These are phyloP conservation scores for Ictalurus punctatus DNA, from an alignment of 2,113 vertebrate species.

Conservation along the genomic window DNA sequence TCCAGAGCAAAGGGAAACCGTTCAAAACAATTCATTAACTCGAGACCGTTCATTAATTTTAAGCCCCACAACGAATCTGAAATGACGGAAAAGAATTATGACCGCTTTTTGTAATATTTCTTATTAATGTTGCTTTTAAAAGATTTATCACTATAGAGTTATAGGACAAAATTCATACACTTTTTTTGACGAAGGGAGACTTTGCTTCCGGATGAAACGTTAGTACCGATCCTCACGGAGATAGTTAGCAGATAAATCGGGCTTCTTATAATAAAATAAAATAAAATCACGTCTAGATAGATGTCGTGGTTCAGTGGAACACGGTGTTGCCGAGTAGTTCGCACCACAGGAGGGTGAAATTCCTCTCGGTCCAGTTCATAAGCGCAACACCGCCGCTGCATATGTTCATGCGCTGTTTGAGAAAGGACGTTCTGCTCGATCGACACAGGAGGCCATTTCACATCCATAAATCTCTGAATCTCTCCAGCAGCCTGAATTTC, in stretches of 20 bases:
- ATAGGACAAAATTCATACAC: neutral
- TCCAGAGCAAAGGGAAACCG: neutral
- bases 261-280: neutral
- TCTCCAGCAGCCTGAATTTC: neutral
- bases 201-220: neutral
- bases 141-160: neutral
- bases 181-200: neutral
- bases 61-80: neutral
- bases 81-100: neutral
- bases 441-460: conserved; percentile 13
- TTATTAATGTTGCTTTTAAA: neutral
- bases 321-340: neutral
- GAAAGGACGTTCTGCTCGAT: conserved; percentile 16
- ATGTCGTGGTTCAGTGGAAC: neutral
- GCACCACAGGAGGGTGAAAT: neutral
- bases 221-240: neutral
- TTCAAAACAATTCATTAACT: neutral
- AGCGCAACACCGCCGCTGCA: conserved; percentile 9
- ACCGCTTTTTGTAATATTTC: too few relatives aligned
- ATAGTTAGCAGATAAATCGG: neutral
- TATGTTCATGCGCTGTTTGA: conserved; percentile 18
- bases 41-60: neutral
- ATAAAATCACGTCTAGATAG: neutral
- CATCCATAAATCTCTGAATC: conserved; percentile 21
- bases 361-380: conserved; percentile 22